Evolutionary conservation across 2,113 vertebrate genomes (phyloP).

Genomic region (Leucopternis melanops): DNA sequence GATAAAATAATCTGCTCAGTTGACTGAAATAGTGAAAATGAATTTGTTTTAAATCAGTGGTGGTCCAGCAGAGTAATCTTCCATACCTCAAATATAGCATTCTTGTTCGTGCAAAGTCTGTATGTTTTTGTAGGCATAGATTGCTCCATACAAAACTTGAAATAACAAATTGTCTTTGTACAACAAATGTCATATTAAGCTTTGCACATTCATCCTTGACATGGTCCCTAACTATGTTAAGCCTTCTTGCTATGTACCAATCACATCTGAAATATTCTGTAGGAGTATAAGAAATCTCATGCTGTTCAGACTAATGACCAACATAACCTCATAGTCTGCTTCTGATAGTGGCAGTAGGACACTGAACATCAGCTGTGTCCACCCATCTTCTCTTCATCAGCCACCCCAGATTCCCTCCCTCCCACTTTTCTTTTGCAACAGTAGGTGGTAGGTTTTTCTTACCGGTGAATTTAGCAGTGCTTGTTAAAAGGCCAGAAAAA

Average conservation of each 20-base stretch:
- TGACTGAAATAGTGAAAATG: neutral
- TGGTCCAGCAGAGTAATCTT: neutral
- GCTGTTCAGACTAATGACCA: neutral
- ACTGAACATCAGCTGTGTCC: neutral
- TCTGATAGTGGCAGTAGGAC: neutral
- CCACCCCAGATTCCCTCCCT: neutral
- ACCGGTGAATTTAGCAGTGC: neutral
- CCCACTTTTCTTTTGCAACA: neutral
- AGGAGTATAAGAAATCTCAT: neutral
- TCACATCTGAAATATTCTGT: neutral
- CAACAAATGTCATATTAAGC: neutral
- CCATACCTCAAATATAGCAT: neutral
- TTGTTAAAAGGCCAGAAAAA: neutral
- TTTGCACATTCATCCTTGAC: neutral
- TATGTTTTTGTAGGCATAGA: neutral
- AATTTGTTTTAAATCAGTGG: neutral
- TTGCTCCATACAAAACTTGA: neutral
- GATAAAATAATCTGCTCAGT: neutral
- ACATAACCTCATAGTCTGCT: neutral
- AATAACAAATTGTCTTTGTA: neutral
- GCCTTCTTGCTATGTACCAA: neutral
- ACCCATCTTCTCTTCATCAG: neutral
- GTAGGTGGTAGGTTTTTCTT: neutral
- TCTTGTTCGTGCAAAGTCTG: neutral
- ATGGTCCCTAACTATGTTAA: neutral